Conservation (phyloP, 2,888 invertebrate genomes). For the Sesamia inferens region DNA sequence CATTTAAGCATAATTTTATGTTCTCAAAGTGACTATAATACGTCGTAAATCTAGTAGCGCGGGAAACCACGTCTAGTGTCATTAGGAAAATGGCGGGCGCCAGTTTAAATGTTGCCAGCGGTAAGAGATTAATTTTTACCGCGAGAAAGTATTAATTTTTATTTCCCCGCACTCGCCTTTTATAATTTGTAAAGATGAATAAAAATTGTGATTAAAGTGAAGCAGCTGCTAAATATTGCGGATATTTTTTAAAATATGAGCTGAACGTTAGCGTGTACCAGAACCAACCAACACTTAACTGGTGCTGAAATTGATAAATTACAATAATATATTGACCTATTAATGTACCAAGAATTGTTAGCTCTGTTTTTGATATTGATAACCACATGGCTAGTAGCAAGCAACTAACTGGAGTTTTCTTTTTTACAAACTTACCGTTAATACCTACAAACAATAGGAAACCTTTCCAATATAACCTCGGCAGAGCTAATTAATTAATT, state of each 20-base stretch:
- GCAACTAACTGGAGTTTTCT: constrained; percentile 2
- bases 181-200: constrained; percentile 56
- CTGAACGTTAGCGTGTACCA: neutral
- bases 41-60: constrained; percentile 63
- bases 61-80: constrained; percentile 72
- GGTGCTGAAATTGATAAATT: neutral
- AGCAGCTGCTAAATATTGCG: constrained; percentile 28
- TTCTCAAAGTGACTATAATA: constrained; percentile 60
- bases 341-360: no score
- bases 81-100: constrained; percentile 80
- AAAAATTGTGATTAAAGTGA: constrained; percentile 52
- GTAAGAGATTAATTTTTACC: constrained; percentile 67
- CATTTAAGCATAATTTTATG: constrained; percentile 49
- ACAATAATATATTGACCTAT: neutral
- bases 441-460: neutral
- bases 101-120: constrained; percentile 79
- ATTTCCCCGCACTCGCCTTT: constrained; percentile 65
- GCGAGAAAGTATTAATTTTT: constrained; percentile 68
- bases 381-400: neutral
- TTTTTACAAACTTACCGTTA: neutral
- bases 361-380: neutral
- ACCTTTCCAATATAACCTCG: neutral
- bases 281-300: neutral
- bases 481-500: constrained; percentile 37
- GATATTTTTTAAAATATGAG: constrained; percentile 22